These are phyloP conservation scores for Clarias platycephalus DNA, from an alignment of 2,797 vertebrate species.

Conservation along the genomic window DNA sequence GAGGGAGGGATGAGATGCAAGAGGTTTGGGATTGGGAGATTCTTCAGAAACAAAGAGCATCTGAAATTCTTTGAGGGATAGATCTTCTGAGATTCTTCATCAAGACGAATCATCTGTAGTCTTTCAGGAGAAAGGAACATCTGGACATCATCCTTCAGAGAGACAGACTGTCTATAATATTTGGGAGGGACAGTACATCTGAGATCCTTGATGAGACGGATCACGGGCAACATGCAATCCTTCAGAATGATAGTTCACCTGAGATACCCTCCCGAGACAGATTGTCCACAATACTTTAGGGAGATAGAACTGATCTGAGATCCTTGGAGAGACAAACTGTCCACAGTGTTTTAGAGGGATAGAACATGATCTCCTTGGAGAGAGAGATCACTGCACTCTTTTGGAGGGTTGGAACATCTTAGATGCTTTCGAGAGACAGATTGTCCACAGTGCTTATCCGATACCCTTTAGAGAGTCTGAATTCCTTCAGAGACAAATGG, in stretches of 20 bases:
- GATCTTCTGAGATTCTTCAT: not conserved
- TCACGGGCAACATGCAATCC: too few species aligned
- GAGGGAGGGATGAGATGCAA: not conserved
- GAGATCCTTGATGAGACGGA: not conserved
- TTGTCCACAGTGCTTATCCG: not conserved
- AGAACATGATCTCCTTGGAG: too few species aligned
- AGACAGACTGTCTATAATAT: too few species aligned
- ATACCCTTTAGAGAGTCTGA: not conserved
- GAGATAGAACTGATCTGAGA: too few species aligned
- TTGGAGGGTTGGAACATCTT: not conserved
- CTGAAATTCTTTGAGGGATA: not conserved
- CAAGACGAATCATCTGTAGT: not conserved
- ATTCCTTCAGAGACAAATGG: not conserved
- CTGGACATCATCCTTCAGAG: not conserved
- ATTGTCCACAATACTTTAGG: not conserved
- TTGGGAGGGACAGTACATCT: not conserved
- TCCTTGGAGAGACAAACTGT: not conserved
- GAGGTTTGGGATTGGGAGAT: not conserved
- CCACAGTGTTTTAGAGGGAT: not conserved
- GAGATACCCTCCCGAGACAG: not conserved
- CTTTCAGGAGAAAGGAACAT: not conserved
- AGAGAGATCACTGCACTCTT: not conserved
- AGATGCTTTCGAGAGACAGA: not conserved
- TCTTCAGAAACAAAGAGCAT: not conserved
- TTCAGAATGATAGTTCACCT: not conserved